These are phyloP conservation scores for Epinotia bilunana DNA, from an alignment of 2,888 invertebrate species.

Conservation along the genomic window DNA sequence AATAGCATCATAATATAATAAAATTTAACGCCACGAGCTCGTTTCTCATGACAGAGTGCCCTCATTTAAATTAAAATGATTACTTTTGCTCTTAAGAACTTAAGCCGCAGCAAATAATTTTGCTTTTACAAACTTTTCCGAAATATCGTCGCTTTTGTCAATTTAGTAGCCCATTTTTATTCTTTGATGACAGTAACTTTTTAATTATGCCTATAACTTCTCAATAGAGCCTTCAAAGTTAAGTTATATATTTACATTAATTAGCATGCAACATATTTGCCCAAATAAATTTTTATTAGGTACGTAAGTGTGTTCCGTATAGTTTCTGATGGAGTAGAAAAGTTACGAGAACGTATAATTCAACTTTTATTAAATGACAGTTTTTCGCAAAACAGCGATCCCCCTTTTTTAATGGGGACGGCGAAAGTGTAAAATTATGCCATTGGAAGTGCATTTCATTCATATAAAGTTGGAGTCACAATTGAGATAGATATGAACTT, in stretches of 20 bases:
- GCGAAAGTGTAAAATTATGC: too few relatives aligned
- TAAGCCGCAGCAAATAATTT: constrained; percentile 55
- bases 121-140: constrained; percentile 50
- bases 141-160: constrained; percentile 53
- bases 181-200: constrained; percentile 44
- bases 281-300: neutral
- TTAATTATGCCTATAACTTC: constrained; percentile 33
- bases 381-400: too few relatives aligned
- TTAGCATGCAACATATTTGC: neutral
- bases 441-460: too few relatives aligned
- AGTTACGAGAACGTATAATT: too few relatives aligned
- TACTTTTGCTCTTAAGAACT: constrained; percentile 54
- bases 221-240: constrained; percentile 5
- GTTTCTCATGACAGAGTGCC: constrained; percentile 49
- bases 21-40: constrained; percentile 46
- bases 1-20: constrained; percentile 39
- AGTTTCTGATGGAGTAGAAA: neutral
- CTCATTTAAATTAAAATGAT: constrained; percentile 56
- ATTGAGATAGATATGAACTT: too few relatives aligned
- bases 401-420: too few relatives aligned
- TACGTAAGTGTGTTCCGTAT: neutral
- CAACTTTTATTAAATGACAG: too few relatives aligned
- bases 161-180: constrained; percentile 49
- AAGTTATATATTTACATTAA: constrained; percentile 7
- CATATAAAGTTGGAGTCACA: too few relatives aligned